Percentiles rank a stretch among this genome's conserved stretches.
These are phyloP conservation scores for Shinisaurus crocodilurus DNA, from an alignment of 2,113 vertebrate species.

Conservation along the genomic window DNA sequence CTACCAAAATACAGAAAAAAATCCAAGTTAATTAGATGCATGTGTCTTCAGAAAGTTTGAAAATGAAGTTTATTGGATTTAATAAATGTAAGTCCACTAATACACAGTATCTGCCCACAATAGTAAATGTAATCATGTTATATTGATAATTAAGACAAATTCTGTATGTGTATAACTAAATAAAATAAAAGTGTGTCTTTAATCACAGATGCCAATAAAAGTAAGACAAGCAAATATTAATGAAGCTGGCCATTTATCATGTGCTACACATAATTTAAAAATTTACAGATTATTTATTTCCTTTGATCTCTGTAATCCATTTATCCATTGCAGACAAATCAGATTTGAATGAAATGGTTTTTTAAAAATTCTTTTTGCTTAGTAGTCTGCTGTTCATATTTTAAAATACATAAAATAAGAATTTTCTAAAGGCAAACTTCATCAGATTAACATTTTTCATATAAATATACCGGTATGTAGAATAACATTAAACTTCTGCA, in stretches of 20 bases:
- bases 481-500: neutral
- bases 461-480: no score
- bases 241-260: neutral
- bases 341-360: neutral
- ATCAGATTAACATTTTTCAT: neutral
- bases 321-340: neutral
- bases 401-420: neutral
- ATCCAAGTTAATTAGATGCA: neutral
- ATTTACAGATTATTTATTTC: neutral
- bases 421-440: neutral
- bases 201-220: neutral
- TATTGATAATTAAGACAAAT: slow-evolving; percentile 4
- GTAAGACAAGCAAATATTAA: neutral
- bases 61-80: neutral
- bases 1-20: neutral
- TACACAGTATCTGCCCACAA: slow-evolving; percentile 1
- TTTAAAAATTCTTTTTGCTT: neutral
- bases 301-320: slow-evolving; percentile 1
- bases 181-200: neutral
- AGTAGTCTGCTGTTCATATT: neutral
- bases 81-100: neutral
- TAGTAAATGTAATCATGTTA: neutral
- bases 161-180: neutral
- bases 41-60: neutral
- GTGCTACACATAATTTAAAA: neutral